These are phyloP conservation scores for Vombatus ursinus DNA, from an alignment of 2,113 vertebrate genomes.

Conservation along the genomic window DNA sequence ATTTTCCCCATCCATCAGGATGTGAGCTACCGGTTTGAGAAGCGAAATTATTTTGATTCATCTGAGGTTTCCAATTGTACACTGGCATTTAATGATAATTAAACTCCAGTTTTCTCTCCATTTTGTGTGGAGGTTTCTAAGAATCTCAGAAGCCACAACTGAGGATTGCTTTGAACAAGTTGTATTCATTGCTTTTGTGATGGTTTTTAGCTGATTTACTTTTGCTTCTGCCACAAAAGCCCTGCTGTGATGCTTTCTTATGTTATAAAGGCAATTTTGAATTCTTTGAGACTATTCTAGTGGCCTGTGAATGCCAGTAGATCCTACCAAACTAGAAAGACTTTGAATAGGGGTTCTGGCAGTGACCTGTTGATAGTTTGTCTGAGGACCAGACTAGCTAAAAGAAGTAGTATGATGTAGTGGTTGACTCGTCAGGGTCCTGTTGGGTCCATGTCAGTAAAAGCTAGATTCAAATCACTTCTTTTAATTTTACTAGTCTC, in stretches of 20 bases:
- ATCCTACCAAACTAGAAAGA: neutral
- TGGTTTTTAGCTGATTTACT: neutral
- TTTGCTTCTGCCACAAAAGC: neutral
- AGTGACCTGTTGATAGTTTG: neutral
- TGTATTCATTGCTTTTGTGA: neutral
- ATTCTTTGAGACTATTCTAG: neutral
- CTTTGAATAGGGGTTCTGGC: neutral
- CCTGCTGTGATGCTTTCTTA: neutral
- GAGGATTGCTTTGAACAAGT: neutral
- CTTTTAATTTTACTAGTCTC: neutral
- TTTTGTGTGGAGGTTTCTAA: neutral
- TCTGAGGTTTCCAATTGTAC: neutral
- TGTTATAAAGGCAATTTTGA: neutral
- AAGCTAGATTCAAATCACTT: neutral
- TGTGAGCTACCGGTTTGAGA: constrained; percentile 32
- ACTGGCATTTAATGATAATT: neutral
- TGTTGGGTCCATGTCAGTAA: neutral
- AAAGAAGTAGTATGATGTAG: neutral
- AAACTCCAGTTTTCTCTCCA: neutral
- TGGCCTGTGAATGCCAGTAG: neutral
- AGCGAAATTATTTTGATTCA: constrained; percentile 17
- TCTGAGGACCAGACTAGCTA: neutral
- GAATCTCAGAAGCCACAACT: neutral
- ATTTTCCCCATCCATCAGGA: constrained; percentile 32
- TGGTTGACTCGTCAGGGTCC: neutral